Evolutionary conservation across 2,888 invertebrate genomes (phyloP).

Genomic region (Cantharis flavilabris): DNA sequence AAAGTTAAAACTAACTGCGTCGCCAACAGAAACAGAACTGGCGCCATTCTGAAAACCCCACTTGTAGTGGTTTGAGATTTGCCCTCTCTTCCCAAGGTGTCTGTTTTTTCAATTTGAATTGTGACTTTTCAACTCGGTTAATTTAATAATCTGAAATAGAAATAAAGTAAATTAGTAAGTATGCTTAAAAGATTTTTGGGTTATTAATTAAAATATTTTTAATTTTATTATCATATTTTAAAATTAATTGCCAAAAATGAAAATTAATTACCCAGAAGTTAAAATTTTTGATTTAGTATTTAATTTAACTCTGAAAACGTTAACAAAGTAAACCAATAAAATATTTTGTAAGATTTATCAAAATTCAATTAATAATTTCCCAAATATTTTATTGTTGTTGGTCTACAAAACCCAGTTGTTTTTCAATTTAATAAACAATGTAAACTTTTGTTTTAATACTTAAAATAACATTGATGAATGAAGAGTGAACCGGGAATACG

Average conservation of each 20-base stretch:
- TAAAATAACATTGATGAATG: too few species aligned
- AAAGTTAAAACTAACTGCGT: conserved; percentile 26
- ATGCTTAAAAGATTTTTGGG: background rate
- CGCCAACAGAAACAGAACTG: conserved; percentile 26
- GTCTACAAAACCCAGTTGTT: too few species aligned
- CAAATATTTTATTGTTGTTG: too few species aligned
- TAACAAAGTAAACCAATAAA: too few species aligned
- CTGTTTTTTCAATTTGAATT: background rate
- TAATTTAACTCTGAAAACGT: too few species aligned
- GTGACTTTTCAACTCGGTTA: background rate
- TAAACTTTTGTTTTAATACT: too few species aligned
- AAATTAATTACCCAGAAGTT: background rate
- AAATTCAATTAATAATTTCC: too few species aligned
- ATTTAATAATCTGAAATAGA: background rate
- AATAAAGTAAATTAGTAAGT: background rate
- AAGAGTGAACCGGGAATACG: too few species aligned
- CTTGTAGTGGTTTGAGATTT: background rate
- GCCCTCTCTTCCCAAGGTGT: background rate
- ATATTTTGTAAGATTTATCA: too few species aligned
- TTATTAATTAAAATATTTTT: background rate
- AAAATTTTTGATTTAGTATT: background rate
- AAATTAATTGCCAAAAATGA: background rate
- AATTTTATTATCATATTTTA: background rate
- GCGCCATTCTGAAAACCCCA: conserved; percentile 18
- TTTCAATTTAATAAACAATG: too few species aligned